These are phyloP conservation scores for Neopelma chrysocephalum DNA, from an alignment of 2,797 vertebrate species.

Conservation along the genomic window DNA sequence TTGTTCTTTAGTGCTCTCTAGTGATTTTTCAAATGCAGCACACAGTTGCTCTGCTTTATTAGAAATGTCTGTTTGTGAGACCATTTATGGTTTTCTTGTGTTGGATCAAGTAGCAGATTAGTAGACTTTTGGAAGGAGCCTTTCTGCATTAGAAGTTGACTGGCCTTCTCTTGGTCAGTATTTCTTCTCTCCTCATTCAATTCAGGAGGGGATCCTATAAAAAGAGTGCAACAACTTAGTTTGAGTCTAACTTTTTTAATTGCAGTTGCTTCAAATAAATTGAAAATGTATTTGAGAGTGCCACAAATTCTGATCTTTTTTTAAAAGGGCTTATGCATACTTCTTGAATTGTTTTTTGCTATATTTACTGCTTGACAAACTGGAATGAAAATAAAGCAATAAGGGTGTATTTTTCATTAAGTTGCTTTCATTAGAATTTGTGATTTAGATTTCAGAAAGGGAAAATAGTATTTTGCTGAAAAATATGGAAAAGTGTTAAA, in stretches of 20 bases:
- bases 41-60: not conserved
- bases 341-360: not conserved
- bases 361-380: not conserved
- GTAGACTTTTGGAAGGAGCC: not conserved
- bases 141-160: not conserved
- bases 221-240: not conserved
- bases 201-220: not conserved
- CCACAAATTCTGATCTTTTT: not conserved
- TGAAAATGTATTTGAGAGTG: not conserved
- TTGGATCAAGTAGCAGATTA: not conserved
- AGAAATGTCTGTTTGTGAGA: not conserved
- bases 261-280: not conserved
- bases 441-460: not conserved
- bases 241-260: not conserved
- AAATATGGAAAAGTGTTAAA: not conserved
- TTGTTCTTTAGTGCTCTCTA: conserved; percentile 62
- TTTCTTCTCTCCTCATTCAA: not conserved
- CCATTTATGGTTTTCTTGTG: not conserved
- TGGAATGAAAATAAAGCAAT: not conserved
- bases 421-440: not conserved
- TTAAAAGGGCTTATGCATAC: not conserved
- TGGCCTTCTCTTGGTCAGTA: not conserved
- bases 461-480: not conserved
- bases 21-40: conserved; percentile 47
- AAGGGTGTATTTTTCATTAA: not conserved